phyloP scores from a whole-genome alignment of 2,113 vertebrate species.

The Xenopus borealis region DNA sequence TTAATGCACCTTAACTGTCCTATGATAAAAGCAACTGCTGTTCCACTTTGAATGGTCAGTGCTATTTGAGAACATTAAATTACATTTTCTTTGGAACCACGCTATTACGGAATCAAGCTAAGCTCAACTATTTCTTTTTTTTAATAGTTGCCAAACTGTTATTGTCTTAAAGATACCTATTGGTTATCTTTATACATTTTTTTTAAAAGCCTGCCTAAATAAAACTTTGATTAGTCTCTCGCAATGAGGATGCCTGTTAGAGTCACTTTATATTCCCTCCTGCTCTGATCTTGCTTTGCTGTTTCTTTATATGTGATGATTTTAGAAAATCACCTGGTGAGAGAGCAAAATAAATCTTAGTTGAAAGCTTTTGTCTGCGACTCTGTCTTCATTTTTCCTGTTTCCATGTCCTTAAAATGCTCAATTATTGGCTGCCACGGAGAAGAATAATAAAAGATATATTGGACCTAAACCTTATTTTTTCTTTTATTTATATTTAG shows the following conservation, averaged over 20 bases:
- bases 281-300: slow-evolving; percentile 61
- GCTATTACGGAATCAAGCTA: slow-evolving; percentile 42
- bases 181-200: slow-evolving; percentile 58
- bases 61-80: neutral
- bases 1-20: neutral
- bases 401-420: slow-evolving; percentile 70
- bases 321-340: slow-evolving; percentile 83
- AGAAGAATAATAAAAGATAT: slow-evolving; percentile 76
- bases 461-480: slow-evolving; percentile 71
- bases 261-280: slow-evolving; percentile 72
- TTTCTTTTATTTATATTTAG: slow-evolving; percentile 64
- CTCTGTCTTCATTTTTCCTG: slow-evolving; percentile 63
- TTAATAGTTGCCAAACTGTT: slow-evolving; percentile 45
- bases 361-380: slow-evolving; percentile 80
- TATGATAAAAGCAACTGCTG: neutral
- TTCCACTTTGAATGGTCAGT: neutral
- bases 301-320: slow-evolving; percentile 58
- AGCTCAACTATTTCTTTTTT: slow-evolving; percentile 44
- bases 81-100: slow-evolving; percentile 13
- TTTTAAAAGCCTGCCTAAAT: slow-evolving; percentile 54
- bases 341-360: slow-evolving; percentile 73
- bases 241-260: slow-evolving; percentile 68
- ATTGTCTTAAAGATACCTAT: slow-evolving; percentile 67
- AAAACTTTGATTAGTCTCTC: slow-evolving; percentile 71
- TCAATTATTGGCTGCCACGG: slow-evolving; percentile 82